Evolutionary conservation across 2,113 vertebrate species (phyloP).

Genomic region (Chlorodrepanis virens): DNA sequence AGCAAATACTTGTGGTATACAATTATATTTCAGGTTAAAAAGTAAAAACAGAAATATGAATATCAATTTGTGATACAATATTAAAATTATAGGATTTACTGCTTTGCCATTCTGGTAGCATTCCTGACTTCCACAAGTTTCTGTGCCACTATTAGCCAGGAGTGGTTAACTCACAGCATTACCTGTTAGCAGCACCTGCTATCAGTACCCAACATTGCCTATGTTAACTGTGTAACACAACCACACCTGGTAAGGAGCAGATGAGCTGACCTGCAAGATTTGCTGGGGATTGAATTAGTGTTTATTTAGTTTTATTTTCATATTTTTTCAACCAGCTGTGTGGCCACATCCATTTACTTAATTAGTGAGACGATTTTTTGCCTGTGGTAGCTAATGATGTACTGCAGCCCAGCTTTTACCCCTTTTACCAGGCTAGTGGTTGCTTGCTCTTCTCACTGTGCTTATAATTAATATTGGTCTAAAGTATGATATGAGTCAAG

Average conservation of each 20-base stretch:
- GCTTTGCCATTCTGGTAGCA: neutral
- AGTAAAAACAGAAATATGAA: neutral
- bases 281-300: neutral
- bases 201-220: neutral
- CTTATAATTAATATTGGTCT: neutral
- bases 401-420: neutral
- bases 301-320: constrained; percentile 5
- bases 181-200: neutral
- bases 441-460: neutral
- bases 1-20: neutral
- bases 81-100: neutral
- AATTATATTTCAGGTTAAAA: neutral
- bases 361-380: neutral
- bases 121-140: neutral
- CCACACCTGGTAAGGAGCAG: neutral
- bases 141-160: neutral
- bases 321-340: neutral
- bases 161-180: neutral
- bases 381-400: neutral
- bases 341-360: neutral
- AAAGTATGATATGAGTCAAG: neutral
- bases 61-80: neutral
- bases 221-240: neutral
- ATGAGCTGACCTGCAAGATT: neutral
- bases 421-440: neutral